Evolutionary conservation across 2,113 vertebrate genomes (phyloP).

Genomic region (Chascanopsetta lugubris): DNA sequence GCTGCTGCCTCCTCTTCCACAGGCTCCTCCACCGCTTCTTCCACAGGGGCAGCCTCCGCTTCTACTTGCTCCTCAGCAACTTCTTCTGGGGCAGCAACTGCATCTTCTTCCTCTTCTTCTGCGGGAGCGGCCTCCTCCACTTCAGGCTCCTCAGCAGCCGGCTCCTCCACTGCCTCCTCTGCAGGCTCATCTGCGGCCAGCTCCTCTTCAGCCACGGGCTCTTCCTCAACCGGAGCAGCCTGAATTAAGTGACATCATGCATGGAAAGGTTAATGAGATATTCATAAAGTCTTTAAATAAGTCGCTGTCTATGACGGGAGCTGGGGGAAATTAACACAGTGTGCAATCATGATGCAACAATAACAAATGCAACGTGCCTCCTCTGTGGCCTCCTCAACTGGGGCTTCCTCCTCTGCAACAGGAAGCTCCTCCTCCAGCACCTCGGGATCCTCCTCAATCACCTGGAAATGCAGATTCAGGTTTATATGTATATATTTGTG

Average conservation of each 20-base stretch:
- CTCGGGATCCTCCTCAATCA: constrained; percentile 73
- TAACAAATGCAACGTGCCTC: constrained; percentile 21
- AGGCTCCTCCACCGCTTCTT: background rate
- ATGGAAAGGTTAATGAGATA: background rate
- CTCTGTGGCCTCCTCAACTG: constrained; percentile 24
- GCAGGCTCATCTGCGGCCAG: too few species aligned
- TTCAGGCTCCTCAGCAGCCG: background rate
- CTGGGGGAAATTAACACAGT: too few species aligned
- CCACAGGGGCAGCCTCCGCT: background rate
- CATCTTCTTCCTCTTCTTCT: constrained; percentile 1
- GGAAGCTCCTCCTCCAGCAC: constrained; percentile 62
- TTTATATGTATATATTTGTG: background rate
- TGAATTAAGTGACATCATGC: constrained; percentile 1
- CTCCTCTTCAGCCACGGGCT: background rate
- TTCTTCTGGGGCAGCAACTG: background rate
- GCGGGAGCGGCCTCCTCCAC: constrained; percentile 29
- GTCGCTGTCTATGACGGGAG: too few species aligned
- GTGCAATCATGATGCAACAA: background rate
- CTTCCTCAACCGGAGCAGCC: constrained; percentile 32
- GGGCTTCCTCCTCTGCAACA: constrained; percentile 41
- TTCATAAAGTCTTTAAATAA: background rate
- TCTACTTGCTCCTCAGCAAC: background rate
- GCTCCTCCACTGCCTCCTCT: constrained; percentile 16
- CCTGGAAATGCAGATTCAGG: constrained; percentile 35
- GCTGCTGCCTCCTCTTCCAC: background rate